phyloP scores from a whole-genome alignment of 2,888 invertebrate species.

The Aphodius granarius region DNA sequence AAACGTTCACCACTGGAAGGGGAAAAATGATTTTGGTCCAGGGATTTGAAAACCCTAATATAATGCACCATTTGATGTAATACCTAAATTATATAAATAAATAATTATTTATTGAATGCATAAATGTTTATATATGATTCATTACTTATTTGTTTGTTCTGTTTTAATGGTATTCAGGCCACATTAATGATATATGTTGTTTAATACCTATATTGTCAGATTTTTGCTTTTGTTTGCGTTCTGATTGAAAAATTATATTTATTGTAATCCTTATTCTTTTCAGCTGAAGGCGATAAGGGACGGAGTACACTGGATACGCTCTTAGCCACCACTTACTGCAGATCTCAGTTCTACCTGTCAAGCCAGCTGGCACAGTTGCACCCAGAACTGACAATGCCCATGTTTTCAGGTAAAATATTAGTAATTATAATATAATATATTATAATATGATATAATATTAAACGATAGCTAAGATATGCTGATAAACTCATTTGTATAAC shows the following conservation, averaged over 20 bases:
- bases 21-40: too few relatives aligned
- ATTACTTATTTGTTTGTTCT: neutral
- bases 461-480: too few relatives aligned
- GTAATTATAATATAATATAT: too few relatives aligned
- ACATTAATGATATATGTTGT: too few relatives aligned
- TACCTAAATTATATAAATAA: neutral
- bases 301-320: constrained; percentile 83
- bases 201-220: neutral
- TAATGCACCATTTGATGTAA: neutral
- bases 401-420: constrained; percentile 90
- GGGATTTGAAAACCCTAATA: too few relatives aligned
- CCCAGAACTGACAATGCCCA: constrained; percentile 98
- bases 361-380: constrained; percentile 91
- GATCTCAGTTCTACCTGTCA: constrained; percentile 90
- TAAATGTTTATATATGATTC: neutral
- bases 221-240: neutral
- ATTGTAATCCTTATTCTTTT: constrained; percentile 22
- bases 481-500: too few relatives aligned
- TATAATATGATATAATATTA: too few relatives aligned
- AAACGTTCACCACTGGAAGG: too few relatives aligned
- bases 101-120: neutral
- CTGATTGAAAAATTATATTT: neutral
- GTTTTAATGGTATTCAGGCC: too few relatives aligned
- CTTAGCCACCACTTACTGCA: constrained; percentile 84
- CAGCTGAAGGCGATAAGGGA: constrained; percentile 62